These are phyloP conservation scores for Exephanes ischioxanthus DNA, from an alignment of 2,888 invertebrate genomes.

Conservation along the genomic window DNA sequence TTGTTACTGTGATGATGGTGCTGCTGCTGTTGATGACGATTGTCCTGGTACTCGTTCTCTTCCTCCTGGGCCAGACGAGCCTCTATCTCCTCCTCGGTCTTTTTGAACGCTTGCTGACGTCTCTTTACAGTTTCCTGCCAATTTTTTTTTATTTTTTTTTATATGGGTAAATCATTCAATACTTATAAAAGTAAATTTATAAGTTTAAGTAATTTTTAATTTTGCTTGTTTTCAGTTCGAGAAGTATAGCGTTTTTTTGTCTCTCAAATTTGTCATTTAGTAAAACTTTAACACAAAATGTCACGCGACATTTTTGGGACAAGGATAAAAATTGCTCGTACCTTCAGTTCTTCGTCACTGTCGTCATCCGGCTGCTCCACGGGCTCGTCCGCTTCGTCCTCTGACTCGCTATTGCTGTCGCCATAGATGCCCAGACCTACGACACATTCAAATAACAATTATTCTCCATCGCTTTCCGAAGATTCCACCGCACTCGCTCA, in stretches of 20 bases:
- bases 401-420: conserved; percentile 88
- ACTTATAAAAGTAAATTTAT: too few species aligned
- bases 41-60: conserved; percentile 80
- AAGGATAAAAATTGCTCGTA: conserved; percentile 76
- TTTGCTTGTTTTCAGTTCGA: too few species aligned
- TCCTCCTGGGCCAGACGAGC: conserved; percentile 89
- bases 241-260: too few species aligned
- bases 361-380: conserved; percentile 84
- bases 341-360: conserved; percentile 92
- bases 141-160: not conserved
- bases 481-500: conserved; percentile 9
- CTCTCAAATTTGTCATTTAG: too few species aligned
- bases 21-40: conserved; percentile 66
- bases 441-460: conserved; percentile 78
- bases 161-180: too few species aligned
- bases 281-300: too few species aligned
- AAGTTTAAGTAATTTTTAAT: too few species aligned
- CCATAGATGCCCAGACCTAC: conserved; percentile 94
- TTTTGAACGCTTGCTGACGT: conserved; percentile 89
- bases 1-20: conserved; percentile 65
- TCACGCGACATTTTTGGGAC: too few species aligned
- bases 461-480: conserved; percentile 18
- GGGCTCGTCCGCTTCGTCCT: conserved; percentile 85
- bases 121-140: conserved; percentile 88
- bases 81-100: conserved; percentile 92